Percentiles rank a stretch among this genome's conserved stretches.
phyloP scores from a whole-genome alignment of 2,113 vertebrate genomes.

The Microcebus lehilahytsara region DNA sequence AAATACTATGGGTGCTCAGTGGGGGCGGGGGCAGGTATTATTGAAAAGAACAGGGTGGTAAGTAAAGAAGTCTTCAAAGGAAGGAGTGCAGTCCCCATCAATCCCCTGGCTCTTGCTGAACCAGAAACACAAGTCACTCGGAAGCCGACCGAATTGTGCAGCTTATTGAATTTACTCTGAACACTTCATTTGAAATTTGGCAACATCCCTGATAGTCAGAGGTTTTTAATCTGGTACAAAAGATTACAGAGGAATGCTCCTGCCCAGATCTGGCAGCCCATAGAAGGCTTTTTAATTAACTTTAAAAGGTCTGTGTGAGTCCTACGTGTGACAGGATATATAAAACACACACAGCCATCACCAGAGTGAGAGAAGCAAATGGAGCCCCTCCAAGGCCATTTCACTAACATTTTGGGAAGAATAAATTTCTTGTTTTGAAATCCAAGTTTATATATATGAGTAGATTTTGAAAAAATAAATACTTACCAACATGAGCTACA shows the following conservation, averaged over 20 bases:
- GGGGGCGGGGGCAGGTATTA: fast-evolving
- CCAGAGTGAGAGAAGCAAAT: conserved; percentile 47
- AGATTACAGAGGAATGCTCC: conserved; percentile 60
- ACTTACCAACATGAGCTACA: neutral
- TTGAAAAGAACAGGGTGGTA: neutral
- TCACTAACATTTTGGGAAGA: conserved; percentile 47
- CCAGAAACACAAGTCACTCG: conserved; percentile 45
- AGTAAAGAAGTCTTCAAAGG: conserved; percentile 4
- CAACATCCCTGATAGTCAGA: conserved; percentile 62
- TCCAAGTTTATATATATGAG: conserved; percentile 43
- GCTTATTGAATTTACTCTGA: conserved; percentile 70
- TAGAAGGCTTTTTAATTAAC: conserved; percentile 75
- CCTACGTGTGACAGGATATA: conserved; percentile 54
- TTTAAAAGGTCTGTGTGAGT: conserved; percentile 71
- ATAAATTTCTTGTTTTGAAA: conserved; percentile 39
- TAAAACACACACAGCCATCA: conserved; percentile 42
- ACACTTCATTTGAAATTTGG: conserved; percentile 75
- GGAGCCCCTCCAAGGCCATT: conserved; percentile 41
- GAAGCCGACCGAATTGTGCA: conserved; percentile 47
- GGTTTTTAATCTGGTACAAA: conserved; percentile 75
- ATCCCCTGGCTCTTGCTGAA: conserved; percentile 33
- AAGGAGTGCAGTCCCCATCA: neutral
- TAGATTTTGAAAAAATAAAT: conserved; percentile 16
- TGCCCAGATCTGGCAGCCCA: conserved; percentile 60
- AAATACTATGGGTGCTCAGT: neutral